Percentiles rank a stretch among this genome's conserved stretches.
Evolutionary conservation across 2,888 invertebrate species (phyloP).

Genomic region (Stenchaetothrips biformis): DNA sequence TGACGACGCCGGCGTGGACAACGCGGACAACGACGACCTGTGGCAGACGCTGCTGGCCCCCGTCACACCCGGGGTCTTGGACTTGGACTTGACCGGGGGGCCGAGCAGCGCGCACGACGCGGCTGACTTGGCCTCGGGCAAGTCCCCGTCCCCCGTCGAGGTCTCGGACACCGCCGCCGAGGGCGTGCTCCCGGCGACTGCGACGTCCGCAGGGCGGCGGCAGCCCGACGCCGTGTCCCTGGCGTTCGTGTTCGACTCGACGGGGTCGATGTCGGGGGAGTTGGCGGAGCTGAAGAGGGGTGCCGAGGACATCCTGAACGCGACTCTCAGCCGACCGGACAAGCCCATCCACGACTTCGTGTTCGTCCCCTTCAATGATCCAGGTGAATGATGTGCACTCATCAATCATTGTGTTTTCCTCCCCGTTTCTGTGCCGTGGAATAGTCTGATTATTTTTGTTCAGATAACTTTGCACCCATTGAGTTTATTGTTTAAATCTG

Average conservation of each 20-base stretch:
- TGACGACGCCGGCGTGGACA: background rate
- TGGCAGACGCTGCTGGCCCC: background rate
- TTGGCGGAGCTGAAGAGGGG: constrained; percentile 62
- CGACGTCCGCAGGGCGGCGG: background rate
- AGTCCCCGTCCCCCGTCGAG: too few species aligned
- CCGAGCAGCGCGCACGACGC: too few species aligned
- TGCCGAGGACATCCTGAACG: constrained; percentile 61
- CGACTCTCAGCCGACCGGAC: constrained; percentile 57
- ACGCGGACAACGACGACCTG: background rate
- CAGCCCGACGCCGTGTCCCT: constrained; percentile 41
- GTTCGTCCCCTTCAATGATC: constrained; percentile 71
- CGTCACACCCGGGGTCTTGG: too few species aligned
- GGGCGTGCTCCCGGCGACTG: background rate
- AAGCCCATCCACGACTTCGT: constrained; percentile 66
- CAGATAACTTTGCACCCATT: background rate
- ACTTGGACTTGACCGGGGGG: too few species aligned
- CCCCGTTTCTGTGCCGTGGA: background rate
- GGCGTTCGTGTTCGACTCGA: constrained; percentile 71
- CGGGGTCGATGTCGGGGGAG: constrained; percentile 72
- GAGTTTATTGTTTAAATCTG: background rate
- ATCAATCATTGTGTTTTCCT: too few species aligned
- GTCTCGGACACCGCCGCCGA: background rate
- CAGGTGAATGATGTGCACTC: constrained; percentile 49
- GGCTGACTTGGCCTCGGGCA: too few species aligned
- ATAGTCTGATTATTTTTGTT: background rate